phyloP scores from a whole-genome alignment of 1,140 invertebrate species.

The Drosophila sp. region DNA sequence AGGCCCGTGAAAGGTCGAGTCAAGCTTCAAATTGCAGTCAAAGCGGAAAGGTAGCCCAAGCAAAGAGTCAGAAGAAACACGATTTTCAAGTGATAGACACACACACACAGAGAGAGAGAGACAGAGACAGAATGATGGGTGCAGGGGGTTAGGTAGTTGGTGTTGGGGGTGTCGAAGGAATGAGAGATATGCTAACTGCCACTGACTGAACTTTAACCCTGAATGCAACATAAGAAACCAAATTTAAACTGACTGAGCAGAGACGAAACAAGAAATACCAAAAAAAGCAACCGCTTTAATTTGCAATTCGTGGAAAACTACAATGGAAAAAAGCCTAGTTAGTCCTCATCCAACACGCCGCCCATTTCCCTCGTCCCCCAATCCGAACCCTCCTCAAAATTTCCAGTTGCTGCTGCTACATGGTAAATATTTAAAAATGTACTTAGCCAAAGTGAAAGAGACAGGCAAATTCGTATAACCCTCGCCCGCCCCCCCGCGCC shows the following conservation, averaged over 20 bases:
- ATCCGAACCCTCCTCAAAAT: neutral
- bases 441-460: constrained; percentile 80
- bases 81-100: constrained; percentile 61
- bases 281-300: constrained; percentile 66
- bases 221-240: constrained; percentile 40
- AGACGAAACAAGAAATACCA: constrained; percentile 21
- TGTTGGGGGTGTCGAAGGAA: constrained; percentile 5
- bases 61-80: constrained; percentile 53
- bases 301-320: constrained; percentile 79
- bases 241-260: constrained; percentile 13
- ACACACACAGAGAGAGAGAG: constrained; percentile 37
- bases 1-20: constrained; percentile 50
- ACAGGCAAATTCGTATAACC: constrained; percentile 49
- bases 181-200: constrained; percentile 49
- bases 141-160: neutral
- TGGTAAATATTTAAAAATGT: constrained; percentile 81
- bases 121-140: neutral
- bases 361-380: neutral
- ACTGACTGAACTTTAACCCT: constrained; percentile 74
- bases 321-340: constrained; percentile 50
- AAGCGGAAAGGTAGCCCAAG: constrained; percentile 65
- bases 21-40: constrained; percentile 44
- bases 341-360: constrained; percentile 19
- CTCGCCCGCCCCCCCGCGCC: neutral
- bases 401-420: constrained; percentile 53